phyloP scores from a whole-genome alignment of 92 coral and sea anemone genomes.

The Phymanthus crucifer region DNA sequence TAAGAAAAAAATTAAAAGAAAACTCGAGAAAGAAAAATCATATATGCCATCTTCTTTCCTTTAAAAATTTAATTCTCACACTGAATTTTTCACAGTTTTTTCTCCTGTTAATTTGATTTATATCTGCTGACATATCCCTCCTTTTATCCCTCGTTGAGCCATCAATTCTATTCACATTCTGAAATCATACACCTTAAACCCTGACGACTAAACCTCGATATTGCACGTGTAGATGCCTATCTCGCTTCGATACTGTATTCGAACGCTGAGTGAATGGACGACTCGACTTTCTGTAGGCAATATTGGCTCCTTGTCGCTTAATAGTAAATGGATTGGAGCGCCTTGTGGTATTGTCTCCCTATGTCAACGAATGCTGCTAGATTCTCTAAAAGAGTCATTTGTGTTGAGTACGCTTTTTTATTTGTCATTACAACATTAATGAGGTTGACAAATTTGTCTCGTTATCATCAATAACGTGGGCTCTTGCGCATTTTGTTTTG shows the following conservation, averaged over 20 bases:
- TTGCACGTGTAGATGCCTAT: background rate
- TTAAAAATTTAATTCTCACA: too few species aligned
- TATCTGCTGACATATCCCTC: background rate
- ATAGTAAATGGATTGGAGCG: background rate
- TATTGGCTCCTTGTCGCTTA: background rate
- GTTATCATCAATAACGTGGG: slow-evolving; percentile 13
- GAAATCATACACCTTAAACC: background rate
- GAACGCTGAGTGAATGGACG: background rate
- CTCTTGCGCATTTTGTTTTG: background rate
- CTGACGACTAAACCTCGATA: background rate
- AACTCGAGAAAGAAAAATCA: background rate
- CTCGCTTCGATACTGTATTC: slow-evolving; percentile 2
- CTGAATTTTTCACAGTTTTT: too few species aligned
- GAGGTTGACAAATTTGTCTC: slow-evolving; percentile 5
- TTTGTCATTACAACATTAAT: background rate
- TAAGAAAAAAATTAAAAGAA: background rate
- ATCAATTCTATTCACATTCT: background rate
- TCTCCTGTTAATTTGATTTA: background rate
- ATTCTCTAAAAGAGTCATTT: background rate
- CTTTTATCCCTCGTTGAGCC: background rate
- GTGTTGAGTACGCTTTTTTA: background rate
- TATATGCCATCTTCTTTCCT: background rate
- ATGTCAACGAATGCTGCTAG: background rate
- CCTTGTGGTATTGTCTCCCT: background rate
- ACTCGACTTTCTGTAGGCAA: background rate